A percentile compares a stretch with the other conserved stretches of the same genome.
Evolutionary conservation across 37 sponge, comb jelly and placozoan species (phyloP).

Genomic region (Ephydatia muelleri): DNA sequence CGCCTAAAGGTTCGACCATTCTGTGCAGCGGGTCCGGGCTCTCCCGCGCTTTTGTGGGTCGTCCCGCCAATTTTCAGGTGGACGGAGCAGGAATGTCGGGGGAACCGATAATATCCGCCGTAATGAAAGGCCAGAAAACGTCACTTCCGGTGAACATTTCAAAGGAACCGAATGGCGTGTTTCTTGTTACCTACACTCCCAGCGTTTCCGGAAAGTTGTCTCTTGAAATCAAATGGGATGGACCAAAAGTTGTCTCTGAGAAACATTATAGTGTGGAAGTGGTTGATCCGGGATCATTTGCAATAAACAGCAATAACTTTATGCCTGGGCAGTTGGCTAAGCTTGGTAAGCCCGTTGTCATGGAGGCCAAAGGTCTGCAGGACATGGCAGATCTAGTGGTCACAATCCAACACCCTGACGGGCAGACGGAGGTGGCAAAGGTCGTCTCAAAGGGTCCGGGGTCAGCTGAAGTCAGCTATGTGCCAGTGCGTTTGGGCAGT

Average conservation of each 20-base stretch:
- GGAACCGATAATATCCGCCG: conserved; percentile 52
- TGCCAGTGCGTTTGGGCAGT: conserved; percentile 36
- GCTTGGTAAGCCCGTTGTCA: conserved; percentile 40
- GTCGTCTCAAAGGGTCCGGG: conserved; percentile 23
- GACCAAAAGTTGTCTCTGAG: conserved; percentile 52
- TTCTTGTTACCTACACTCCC: conserved; percentile 64
- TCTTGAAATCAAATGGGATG: conserved; percentile 70
- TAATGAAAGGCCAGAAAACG: neutral
- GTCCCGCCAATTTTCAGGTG: conserved; percentile 51
- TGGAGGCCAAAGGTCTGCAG: conserved; percentile 36
- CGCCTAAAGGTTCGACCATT: conserved; percentile 24
- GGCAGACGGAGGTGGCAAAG: conserved; percentile 28
- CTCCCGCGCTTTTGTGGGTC: conserved; percentile 61
- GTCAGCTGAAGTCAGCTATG: conserved; percentile 53
- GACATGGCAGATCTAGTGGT: conserved; percentile 47
- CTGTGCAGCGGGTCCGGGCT: conserved; percentile 59
- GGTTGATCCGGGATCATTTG: conserved; percentile 54
- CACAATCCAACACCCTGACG: conserved; percentile 47
- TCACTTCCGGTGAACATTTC: conserved; percentile 21
- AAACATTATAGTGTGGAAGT: conserved; percentile 52
- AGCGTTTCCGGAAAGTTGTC: conserved; percentile 33
- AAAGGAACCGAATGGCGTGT: conserved; percentile 27
- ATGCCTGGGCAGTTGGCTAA: conserved; percentile 49
- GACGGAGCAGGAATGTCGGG: conserved; percentile 71
- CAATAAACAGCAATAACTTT: conserved; percentile 42